These are phyloP conservation scores for Entelurus aequoreus DNA, from an alignment of 2,113 vertebrate species.

Conservation along the genomic window DNA sequence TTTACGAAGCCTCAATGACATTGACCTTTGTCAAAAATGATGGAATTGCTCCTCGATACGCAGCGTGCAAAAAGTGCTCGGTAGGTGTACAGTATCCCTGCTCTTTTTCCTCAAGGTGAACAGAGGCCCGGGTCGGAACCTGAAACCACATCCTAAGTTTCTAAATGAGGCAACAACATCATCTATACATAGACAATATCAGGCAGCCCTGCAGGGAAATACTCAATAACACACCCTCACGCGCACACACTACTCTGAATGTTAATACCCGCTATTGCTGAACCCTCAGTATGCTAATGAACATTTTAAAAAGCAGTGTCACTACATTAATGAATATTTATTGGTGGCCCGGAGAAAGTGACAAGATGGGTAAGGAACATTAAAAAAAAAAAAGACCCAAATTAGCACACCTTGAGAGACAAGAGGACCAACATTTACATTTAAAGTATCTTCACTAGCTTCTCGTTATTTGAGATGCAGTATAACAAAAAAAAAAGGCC, in stretches of 20 bases:
- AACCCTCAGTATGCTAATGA: conserved; percentile 68
- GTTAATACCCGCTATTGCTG: conserved; percentile 63
- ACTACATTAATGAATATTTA: conserved; percentile 63
- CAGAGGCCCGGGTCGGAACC: conserved; percentile 49
- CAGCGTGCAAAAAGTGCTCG: too few species aligned
- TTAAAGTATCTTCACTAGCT: conserved; percentile 7
- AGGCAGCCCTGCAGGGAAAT: conserved; percentile 42
- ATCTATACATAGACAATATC: conserved; percentile 59
- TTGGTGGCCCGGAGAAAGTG: conserved; percentile 46
- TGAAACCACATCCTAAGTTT: conserved; percentile 68
- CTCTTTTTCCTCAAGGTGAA: conserved; percentile 63
- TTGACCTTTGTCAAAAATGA: conserved; percentile 7
- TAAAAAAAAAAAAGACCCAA: conserved; percentile 11
- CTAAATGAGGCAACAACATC: conserved; percentile 61
- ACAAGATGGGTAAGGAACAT: conserved; percentile 43
- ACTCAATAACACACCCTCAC: conserved; percentile 4
- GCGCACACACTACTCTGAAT: conserved; percentile 42
- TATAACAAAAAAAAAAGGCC: conserved; percentile 5
- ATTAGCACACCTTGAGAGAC: not conserved
- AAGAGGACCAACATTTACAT: conserved; percentile 13
- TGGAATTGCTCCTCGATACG: conserved; percentile 2
- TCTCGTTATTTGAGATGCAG: not conserved
- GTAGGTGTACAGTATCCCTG: conserved; percentile 38
- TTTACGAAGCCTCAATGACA: not conserved
- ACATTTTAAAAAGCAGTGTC: conserved; percentile 63